Conservation (phyloP, 2,888 invertebrate genomes). For the Trichopria drosophilae region DNA sequence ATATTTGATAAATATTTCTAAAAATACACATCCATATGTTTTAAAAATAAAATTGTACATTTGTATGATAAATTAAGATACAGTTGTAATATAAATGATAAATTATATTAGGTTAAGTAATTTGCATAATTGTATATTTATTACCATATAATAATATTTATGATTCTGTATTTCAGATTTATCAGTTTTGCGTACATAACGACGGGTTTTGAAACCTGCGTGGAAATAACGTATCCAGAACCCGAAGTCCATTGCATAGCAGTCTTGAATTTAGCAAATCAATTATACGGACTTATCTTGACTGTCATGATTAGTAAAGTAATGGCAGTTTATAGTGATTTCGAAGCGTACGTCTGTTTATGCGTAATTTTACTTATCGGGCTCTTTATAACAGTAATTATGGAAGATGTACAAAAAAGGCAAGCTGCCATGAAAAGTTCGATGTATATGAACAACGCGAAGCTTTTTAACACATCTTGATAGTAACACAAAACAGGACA, state of each 20-base stretch:
- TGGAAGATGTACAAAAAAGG: conserved; percentile 29
- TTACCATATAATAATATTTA: too few species aligned
- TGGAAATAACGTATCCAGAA: conserved; percentile 70
- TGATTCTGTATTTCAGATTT: conserved; percentile 64
- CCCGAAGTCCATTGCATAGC: conserved; percentile 70
- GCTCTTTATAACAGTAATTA: conserved; percentile 17
- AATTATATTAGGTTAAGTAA: too few species aligned
- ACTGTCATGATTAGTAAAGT: conserved; percentile 41
- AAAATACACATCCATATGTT: too few species aligned
- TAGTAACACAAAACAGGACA: too few species aligned
- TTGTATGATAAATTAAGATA: too few species aligned
- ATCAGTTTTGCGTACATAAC: conserved; percentile 75
- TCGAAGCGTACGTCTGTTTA: conserved; percentile 40
- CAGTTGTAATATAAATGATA: too few species aligned
- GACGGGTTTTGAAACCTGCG: conserved; percentile 71
- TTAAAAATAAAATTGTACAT: too few species aligned
- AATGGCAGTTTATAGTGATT: conserved; percentile 36
- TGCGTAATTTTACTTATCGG: conserved; percentile 20
- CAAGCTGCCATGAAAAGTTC: conserved; percentile 26
- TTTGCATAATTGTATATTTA: too few species aligned
- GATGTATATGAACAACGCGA: too few species aligned
- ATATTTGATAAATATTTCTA: too few species aligned
- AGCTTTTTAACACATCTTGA: too few species aligned
- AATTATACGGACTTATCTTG: conserved; percentile 38
- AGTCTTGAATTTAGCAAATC: conserved; percentile 63